A percentile compares a stretch with the other conserved stretches of the same genome.
Conservation (phyloP, 1,140 invertebrate species). For the Ptiloglossa arizonensis region DNA sequence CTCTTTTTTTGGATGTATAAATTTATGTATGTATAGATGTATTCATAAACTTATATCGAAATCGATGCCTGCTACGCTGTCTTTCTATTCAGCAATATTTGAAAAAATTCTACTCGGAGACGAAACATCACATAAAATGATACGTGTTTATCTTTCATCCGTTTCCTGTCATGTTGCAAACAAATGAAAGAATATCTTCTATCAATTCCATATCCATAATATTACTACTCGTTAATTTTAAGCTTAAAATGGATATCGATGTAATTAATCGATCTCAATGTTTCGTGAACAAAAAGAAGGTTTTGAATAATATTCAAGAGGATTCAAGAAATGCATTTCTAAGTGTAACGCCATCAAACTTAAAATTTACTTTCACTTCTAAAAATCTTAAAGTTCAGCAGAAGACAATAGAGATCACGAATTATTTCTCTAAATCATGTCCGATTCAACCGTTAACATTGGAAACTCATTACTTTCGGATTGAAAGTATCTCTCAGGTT, state of each 20-base stretch:
- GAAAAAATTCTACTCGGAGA: not conserved
- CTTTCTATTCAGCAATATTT: not conserved
- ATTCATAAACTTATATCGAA: too few species aligned
- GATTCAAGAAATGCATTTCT: not conserved
- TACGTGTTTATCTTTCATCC: slow-evolving; percentile 6
- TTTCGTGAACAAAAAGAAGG: not conserved
- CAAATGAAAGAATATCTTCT: not conserved
- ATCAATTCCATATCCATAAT: not conserved
- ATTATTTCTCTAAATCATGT: slow-evolving; percentile 18
- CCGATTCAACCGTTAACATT: slow-evolving; percentile 13
- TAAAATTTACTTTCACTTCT: slow-evolving; percentile 13
- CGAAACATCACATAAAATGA: not conserved
- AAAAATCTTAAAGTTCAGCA: slow-evolving; percentile 18
- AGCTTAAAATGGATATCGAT: not conserved
- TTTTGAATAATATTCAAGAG: not conserved
- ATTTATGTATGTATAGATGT: too few species aligned
- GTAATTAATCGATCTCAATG: not conserved
- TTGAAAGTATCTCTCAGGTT: slow-evolving; percentile 5
- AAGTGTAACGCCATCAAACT: not conserved
- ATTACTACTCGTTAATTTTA: not conserved
- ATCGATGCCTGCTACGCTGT: too few species aligned
- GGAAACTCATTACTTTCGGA: slow-evolving; percentile 17
- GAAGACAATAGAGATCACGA: slow-evolving; percentile 20
- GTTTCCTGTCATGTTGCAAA: slow-evolving; percentile 2
- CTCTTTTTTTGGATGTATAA: too few species aligned